Conservation (phyloP, 2,888 invertebrate genomes). For the Apodemia hepburni region DNA sequence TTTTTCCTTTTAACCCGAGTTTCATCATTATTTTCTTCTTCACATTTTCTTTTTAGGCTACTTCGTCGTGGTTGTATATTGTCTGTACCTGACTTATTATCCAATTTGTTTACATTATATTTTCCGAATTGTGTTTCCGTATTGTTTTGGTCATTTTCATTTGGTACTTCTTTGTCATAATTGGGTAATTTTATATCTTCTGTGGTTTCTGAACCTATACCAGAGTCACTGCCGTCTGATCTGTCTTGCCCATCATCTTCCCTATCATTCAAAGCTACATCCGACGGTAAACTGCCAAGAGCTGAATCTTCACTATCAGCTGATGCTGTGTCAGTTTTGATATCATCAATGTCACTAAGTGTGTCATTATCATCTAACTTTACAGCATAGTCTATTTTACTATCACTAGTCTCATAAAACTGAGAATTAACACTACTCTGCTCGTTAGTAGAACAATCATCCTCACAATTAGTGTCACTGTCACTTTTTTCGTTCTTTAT, state of each 20-base stretch:
- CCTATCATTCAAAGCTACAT: slow-evolving; percentile 59
- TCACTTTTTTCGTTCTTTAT: slow-evolving; percentile 62
- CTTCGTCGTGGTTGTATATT: slow-evolving; percentile 64
- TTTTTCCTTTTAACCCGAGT: slow-evolving; percentile 83
- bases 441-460: slow-evolving; percentile 63
- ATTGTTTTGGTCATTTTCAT: slow-evolving; percentile 44
- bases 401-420: slow-evolving; percentile 76
- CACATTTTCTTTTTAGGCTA: slow-evolving; percentile 84
- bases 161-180: slow-evolving; percentile 56
- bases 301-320: slow-evolving; percentile 83
- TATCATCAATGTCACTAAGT: slow-evolving; percentile 74
- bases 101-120: slow-evolving; percentile 35
- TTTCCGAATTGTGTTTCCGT: slow-evolving; percentile 30
- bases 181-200: slow-evolving; percentile 75
- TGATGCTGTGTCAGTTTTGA: slow-evolving; percentile 73
- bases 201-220: slow-evolving; percentile 87
- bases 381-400: slow-evolving; percentile 70
- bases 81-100: slow-evolving; percentile 37
- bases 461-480: slow-evolving; percentile 67
- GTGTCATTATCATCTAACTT: slow-evolving; percentile 75
- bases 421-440: slow-evolving; percentile 67
- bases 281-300: slow-evolving; percentile 80
- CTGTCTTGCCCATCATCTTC: slow-evolving; percentile 83
- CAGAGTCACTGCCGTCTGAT: slow-evolving; percentile 92
- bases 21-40: slow-evolving; percentile 61